Base-by-base conservation (phyloP, 2,113 vertebrate species). In the Tretioscincus oriximinensis region DNA sequence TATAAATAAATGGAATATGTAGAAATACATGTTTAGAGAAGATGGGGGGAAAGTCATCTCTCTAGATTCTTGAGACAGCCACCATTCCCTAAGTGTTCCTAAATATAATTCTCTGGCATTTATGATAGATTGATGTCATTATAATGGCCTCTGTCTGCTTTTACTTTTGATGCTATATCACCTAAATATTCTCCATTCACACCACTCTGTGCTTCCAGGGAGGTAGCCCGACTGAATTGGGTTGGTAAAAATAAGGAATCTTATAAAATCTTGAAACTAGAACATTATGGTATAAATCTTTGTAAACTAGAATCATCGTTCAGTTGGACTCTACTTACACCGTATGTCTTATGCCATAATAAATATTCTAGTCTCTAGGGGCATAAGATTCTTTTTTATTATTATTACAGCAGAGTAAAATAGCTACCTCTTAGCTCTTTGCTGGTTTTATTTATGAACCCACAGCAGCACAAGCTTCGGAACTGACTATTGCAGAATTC, bases 381-480 rank as follows among this genome's bases (percentile, higher is more conserved):
- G 26, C 35, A 12, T 64, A 24, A 66, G 63, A 66, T 7, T 26
- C 35, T 68, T 68, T 41, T 11, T 31, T 77, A 49, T 29, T 35
- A 31, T 49, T 54, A 9, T n/a, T 51, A 4, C 47, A 73, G 10
- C n/a, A 29, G 49, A 60, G 10, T 54, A 68, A 68, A 9, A 29
- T 58, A 16, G 14, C 67, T 70, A 28, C 29, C 31, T 2, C 49
- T 22, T 31, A 70, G 51, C 66, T 68, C 20, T 81, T 41, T 26
- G 21, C 12, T 76, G 73, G 61, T 26, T 16, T 68, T 81, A 45
- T 29, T 68, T 75, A 47, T 81, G 73, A 69, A 69, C 35, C 80
- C 47, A 81, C 12, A 76, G 76, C 18, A 11, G 54, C 31, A 12
- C 47, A 58, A 35, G 68, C 67, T 45, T 16, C 21, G 61, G 35